Conservation (phyloP, 2,888 invertebrate genomes). For the Chloroclystis v-ata region DNA sequence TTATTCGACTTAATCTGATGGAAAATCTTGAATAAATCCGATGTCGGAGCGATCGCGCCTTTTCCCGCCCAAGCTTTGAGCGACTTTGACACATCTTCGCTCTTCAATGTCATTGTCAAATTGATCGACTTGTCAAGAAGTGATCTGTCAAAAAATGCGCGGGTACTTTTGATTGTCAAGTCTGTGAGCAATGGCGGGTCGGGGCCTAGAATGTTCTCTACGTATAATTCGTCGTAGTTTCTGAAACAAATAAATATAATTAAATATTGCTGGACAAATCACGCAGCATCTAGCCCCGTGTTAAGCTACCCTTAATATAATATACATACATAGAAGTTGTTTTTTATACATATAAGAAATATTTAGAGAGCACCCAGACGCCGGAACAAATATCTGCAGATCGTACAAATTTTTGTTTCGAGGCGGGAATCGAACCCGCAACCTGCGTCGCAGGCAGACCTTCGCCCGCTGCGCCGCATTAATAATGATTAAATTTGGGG, state of each 20-base stretch:
- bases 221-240: slow-evolving; percentile 45
- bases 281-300: too few relatives aligned
- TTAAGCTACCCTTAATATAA: too few relatives aligned
- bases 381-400: too few relatives aligned
- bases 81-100: slow-evolving; percentile 46
- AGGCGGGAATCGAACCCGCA: too few relatives aligned
- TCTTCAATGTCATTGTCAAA: slow-evolving; percentile 43
- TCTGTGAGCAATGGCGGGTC: slow-evolving; percentile 53
- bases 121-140: slow-evolving; percentile 47
- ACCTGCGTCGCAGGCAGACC: too few relatives aligned
- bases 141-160: slow-evolving; percentile 41
- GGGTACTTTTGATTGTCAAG: slow-evolving; percentile 40
- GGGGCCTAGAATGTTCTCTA: slow-evolving; percentile 51
- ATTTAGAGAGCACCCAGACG: too few relatives aligned
- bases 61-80: slow-evolving; percentile 46
- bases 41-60: slow-evolving; percentile 47
- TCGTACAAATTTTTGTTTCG: too few relatives aligned
- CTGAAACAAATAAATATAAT: background rate
- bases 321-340: too few relatives aligned
- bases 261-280: too few relatives aligned
- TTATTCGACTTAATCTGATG: slow-evolving; percentile 51
- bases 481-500: too few relatives aligned
- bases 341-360: too few relatives aligned
- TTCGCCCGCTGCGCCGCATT: too few relatives aligned
- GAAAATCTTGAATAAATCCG: slow-evolving; percentile 51